phyloP scores from a whole-genome alignment of 2,888 invertebrate genomes.

The Apotomis capreana region DNA sequence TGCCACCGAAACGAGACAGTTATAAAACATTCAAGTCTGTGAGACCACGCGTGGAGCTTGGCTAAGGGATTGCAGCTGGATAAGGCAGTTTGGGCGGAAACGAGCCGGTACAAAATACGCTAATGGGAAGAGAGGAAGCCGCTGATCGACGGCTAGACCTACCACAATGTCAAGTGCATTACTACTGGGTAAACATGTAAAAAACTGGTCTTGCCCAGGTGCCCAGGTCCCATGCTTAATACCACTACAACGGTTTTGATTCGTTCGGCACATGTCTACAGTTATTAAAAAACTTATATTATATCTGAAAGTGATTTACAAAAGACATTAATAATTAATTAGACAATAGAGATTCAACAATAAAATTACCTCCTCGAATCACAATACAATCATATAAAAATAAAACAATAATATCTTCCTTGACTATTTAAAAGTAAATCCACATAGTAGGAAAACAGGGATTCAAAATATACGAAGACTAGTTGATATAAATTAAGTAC shows the following conservation, averaged over 20 bases:
- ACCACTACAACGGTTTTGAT: not conserved
- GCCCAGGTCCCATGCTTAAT: not conserved
- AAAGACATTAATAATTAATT: not conserved
- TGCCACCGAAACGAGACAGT: not conserved
- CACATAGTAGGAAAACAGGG: conserved; percentile 3
- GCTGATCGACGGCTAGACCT: no score
- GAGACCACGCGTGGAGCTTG: no score
- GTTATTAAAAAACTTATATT: not conserved
- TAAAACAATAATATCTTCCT: conserved; percentile 6
- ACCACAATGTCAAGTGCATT: no score
- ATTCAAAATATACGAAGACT: conserved; percentile 22
- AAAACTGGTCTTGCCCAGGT: no score
- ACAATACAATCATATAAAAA: conserved; percentile 16
- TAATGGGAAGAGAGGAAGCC: no score
- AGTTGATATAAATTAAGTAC: conserved; percentile 4
- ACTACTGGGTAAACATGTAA: no score
- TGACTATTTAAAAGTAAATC: not conserved
- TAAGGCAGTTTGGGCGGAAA: no score
- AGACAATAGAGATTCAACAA: not conserved
- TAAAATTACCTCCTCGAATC: not conserved
- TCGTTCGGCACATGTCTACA: not conserved
- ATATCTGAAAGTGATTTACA: conserved; percentile 7
- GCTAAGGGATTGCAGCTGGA: no score
- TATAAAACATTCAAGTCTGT: no score
- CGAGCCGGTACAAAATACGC: no score